These are phyloP conservation scores for Gallinago paraguaiae DNA, from an alignment of 2,113 vertebrate genomes.

Conservation along the genomic window DNA sequence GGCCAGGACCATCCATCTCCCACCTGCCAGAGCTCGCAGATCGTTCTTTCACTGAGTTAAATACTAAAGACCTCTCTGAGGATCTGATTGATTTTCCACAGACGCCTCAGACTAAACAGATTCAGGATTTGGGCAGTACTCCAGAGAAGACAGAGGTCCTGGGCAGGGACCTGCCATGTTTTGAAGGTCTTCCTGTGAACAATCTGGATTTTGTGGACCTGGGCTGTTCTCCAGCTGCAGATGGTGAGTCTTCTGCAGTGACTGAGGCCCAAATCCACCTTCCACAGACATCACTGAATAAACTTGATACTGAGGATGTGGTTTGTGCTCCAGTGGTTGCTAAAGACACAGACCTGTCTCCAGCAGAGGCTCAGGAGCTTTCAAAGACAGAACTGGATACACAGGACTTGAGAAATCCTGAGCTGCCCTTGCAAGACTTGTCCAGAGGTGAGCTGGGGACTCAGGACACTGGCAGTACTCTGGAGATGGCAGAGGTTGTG, in stretches of 20 bases:
- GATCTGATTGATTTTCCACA: not conserved
- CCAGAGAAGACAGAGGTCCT: not conserved
- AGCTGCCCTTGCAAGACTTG: not conserved
- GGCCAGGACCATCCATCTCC: not conserved
- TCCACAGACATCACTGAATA: not conserved
- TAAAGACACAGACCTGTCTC: not conserved
- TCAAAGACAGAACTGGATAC: not conserved
- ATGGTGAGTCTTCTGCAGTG: not conserved
- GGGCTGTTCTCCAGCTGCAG: not conserved
- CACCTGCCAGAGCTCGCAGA: not conserved
- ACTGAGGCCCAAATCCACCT: not conserved
- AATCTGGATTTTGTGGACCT: not conserved
- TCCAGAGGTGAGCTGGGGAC: not conserved
- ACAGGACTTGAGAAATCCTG: not conserved
- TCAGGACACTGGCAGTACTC: not conserved
- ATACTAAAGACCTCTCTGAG: not conserved
- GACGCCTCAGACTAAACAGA: accelerated
- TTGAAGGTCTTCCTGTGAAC: not conserved
- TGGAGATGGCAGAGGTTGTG: not conserved
- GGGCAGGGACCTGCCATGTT: not conserved
- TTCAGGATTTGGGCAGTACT: not conserved
- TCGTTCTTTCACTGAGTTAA: not conserved
- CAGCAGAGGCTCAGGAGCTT: not conserved
- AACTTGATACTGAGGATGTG: not conserved
- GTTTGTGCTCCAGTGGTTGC: not conserved